Evolutionary conservation across 2,888 invertebrate genomes (phyloP).

Genomic region (Cataglyphis altisquamis): DNA sequence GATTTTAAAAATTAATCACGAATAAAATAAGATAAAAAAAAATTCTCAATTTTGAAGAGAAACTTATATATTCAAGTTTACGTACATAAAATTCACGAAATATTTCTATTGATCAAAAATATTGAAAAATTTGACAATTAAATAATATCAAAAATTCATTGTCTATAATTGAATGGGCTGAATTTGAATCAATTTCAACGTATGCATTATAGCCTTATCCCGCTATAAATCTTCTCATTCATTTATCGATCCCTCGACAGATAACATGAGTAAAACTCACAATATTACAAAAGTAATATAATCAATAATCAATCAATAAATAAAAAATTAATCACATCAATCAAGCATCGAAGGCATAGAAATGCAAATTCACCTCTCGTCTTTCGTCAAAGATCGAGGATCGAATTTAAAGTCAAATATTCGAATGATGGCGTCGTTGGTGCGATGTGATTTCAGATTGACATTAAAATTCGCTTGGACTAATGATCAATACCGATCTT

Average conservation of each 20-base stretch:
- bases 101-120: constrained; percentile 1
- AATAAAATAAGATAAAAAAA: background rate
- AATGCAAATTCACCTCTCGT: constrained; percentile 9
- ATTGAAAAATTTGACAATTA: background rate
- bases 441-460: background rate
- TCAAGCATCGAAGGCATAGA: background rate
- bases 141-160: background rate
- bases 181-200: background rate
- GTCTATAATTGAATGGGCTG: background rate
- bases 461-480: background rate
- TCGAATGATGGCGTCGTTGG: background rate
- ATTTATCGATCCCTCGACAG: constrained; percentile 28
- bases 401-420: constrained; percentile 20
- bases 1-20: background rate
- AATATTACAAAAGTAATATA: background rate
- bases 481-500: background rate
- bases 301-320: background rate
- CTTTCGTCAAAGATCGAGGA: background rate
- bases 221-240: constrained; percentile 38
- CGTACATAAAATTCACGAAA: background rate
- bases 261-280: background rate
- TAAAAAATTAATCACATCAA: constrained; percentile 23
- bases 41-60: background rate
- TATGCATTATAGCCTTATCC: background rate
- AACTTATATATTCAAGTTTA: constrained; percentile 27